Evolutionary conservation across 1,140 invertebrate species (phyloP).

Genomic region (Andrena cerasifolii): DNA sequence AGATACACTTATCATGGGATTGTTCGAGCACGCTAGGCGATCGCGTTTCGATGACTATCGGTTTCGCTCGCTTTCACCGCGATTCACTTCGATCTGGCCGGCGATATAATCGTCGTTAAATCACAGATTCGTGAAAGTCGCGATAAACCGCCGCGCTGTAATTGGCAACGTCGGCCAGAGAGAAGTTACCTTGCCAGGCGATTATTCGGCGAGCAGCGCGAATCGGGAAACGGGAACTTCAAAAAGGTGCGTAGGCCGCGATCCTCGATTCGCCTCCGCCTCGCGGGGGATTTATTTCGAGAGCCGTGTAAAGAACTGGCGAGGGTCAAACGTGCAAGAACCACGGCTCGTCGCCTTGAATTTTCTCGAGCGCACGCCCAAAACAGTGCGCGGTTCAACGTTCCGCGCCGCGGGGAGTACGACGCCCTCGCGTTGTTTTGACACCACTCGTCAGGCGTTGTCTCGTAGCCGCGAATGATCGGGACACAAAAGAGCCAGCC

Average conservation of each 20-base stretch:
- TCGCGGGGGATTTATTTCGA: conserved; percentile 22
- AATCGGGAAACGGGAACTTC: too few relatives aligned
- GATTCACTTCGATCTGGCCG: conserved; percentile 14
- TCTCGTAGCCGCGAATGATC: conserved; percentile 18
- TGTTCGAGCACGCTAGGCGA: neutral
- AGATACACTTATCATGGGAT: neutral
- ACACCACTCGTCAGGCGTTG: conserved; percentile 12
- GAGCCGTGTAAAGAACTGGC: neutral
- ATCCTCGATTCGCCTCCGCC: neutral
- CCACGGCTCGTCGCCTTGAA: conserved; percentile 40
- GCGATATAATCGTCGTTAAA: conserved; percentile 40
- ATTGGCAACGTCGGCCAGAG: neutral
- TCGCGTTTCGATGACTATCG: conserved; percentile 11
- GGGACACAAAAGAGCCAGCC: conserved; percentile 8
- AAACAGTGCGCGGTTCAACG: conserved; percentile 34
- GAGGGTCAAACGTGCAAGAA: conserved; percentile 15
- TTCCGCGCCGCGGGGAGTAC: neutral
- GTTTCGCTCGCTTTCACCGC: conserved; percentile 41
- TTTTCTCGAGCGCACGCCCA: conserved; percentile 17
- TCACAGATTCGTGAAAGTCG: conserved; percentile 35
- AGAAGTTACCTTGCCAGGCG: neutral
- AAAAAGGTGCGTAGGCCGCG: too few relatives aligned
- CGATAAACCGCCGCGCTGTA: conserved; percentile 9
- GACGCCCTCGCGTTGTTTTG: conserved; percentile 41
- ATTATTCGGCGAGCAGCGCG: neutral